Evolutionary conservation across 1,140 invertebrate species (phyloP), one percentile per base, ranked within the genome.

Genomic region (Planococcus citri): DNA sequence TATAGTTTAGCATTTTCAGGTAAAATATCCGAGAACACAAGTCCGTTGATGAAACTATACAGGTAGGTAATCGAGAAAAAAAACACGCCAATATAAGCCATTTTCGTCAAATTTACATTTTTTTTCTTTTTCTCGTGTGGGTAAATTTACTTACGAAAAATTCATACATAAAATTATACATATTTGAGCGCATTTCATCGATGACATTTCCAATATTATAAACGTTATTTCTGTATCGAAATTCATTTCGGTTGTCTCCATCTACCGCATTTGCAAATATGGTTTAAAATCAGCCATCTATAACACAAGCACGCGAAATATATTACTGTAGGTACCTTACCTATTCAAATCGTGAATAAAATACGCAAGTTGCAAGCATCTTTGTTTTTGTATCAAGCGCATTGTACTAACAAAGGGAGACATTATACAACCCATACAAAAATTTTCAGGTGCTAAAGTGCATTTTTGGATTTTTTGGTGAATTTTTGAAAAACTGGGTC

Each of bases 1-100:
- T 94, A 94, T 57, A 87, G 82, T 61, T 88, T 89, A 1, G 87
- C 87, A 78, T 93, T 87, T 76, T 92, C 89, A 0, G 91, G 91
- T 27, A 94, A 78, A 68, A 93, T 86, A 76, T 94, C 91, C 75
- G 85, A 86, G 73, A 93, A 89, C 68, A 87, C 86, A 71, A 92
- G 80, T 73, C 88, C 88, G 73, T 84, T 86, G 74, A 87, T 88
- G 74, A 41, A 80, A 78, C 74, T 70, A n/a, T n/a, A n/a, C n/a
- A 37, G 68, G 33, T 38, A 27, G 58, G 27, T 0, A 64, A 21
- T 37, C 68, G 14, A 60, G 24, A 60, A 20, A 20, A 20, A 6
- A 60, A 60, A 6, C n/a, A 60, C 6, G 24, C n/a, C 17, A 9
- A 41, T n/a, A 41, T 10, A 41, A 41, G n/a, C 9, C 38, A 10